Percentiles rank a stretch among this genome's conserved stretches.
Evolutionary conservation across 2,113 vertebrate species (phyloP).

Genomic region (Alligator sinensis): DNA sequence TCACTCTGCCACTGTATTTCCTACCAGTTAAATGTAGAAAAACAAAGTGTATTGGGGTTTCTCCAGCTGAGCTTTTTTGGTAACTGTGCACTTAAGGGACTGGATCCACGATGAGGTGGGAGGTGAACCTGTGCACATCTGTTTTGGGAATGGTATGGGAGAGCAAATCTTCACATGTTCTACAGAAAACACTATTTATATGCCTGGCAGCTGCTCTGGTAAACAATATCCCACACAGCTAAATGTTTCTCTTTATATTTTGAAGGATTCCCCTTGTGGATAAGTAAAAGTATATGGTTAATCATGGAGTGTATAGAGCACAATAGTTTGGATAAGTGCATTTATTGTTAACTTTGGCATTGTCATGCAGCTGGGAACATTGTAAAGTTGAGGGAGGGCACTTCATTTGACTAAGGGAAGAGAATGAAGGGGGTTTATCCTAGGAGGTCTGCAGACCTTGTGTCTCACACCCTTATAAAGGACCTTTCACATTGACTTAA

Average conservation of each 20-base stretch:
- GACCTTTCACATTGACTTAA: not conserved
- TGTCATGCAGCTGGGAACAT: slow-evolving; percentile 64
- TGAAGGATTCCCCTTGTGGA: not conserved
- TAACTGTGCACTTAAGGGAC: slow-evolving; percentile 10
- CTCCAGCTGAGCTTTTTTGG: slow-evolving; percentile 13
- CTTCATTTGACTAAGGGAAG: not conserved
- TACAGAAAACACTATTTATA: not conserved
- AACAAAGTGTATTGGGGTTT: slow-evolving; percentile 27
- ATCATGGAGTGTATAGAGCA: not conserved
- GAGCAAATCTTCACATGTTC: not conserved
- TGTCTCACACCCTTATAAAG: not conserved
- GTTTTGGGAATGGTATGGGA: not conserved
- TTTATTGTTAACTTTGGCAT: not conserved
- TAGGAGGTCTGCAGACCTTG: not conserved
- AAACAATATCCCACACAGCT: not conserved
- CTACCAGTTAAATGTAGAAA: slow-evolving; percentile 56
- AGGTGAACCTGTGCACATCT: slow-evolving; percentile 22
- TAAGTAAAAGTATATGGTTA: not conserved
- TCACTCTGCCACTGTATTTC: slow-evolving; percentile 11
- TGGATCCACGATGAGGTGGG: not conserved
- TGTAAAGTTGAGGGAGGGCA: not conserved
- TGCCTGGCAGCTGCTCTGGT: not conserved
- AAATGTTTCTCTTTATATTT: slow-evolving; percentile 21
- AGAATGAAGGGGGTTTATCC: not conserved
- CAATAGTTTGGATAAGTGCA: not conserved